Conservation (phyloP, 2,888 invertebrate genomes). For the Drosophila meridionalis region DNA sequence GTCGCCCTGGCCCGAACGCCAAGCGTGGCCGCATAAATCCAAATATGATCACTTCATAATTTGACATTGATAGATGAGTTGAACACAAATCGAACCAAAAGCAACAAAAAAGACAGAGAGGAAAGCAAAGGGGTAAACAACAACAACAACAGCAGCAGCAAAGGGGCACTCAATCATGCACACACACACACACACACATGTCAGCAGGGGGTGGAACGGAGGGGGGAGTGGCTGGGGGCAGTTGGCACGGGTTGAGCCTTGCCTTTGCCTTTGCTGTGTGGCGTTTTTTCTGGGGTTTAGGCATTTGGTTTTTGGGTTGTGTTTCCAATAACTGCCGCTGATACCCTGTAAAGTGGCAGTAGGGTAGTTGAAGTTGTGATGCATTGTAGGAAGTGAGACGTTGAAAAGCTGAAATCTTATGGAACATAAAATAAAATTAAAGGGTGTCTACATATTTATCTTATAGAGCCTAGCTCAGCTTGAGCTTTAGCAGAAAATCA, state of each 20-base stretch:
- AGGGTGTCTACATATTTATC: too few relatives aligned
- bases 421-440: too few relatives aligned
- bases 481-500: too few relatives aligned
- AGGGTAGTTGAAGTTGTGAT: background rate
- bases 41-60: slow-evolving; percentile 85
- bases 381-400: background rate
- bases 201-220: slow-evolving; percentile 12
- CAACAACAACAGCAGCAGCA: slow-evolving; percentile 35
- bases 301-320: slow-evolving; percentile 3
- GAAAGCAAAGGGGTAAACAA: slow-evolving; percentile 56
- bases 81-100: slow-evolving; percentile 61
- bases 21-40: slow-evolving; percentile 81
- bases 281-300: slow-evolving; percentile 10
- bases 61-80: slow-evolving; percentile 85
- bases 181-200: slow-evolving; percentile 45
- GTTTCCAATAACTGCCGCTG: background rate
- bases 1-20: background rate
- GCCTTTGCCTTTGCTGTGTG: slow-evolving; percentile 27
- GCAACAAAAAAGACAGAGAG: slow-evolving; percentile 32
- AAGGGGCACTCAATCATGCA: slow-evolving; percentile 73
- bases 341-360: background rate
- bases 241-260: slow-evolving; percentile 34
- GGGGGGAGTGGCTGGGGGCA: background rate
- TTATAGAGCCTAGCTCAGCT: too few relatives aligned
- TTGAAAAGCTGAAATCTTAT: too few relatives aligned